A percentile compares a stretch with the other conserved stretches of the same genome.
Conservation (phyloP, 1,140 invertebrate species). For the Lanistes nyassanus region DNA sequence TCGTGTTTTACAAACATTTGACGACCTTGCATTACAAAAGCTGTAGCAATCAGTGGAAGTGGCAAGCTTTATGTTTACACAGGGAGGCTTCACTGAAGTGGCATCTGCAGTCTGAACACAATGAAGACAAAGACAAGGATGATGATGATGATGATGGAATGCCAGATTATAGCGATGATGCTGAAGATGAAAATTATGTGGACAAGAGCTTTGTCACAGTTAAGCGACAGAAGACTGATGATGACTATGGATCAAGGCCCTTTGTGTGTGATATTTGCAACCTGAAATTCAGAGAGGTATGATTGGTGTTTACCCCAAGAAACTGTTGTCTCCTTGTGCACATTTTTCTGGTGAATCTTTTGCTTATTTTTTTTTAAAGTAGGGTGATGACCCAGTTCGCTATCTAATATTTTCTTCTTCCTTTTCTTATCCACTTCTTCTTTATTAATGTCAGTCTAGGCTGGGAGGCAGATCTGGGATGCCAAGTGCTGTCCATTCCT, state of each 20-base stretch:
- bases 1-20: neutral
- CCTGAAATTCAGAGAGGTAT: conserved; percentile 57
- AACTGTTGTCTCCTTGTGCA: neutral
- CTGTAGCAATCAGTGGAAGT: neutral
- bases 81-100: conserved; percentile 58
- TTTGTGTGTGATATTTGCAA: conserved; percentile 50
- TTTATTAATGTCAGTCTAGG: too few species aligned
- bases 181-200: conserved; percentile 11
- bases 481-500: too few species aligned
- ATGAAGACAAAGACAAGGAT: conserved; percentile 37
- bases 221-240: conserved; percentile 13
- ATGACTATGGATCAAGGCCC: conserved; percentile 38
- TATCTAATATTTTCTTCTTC: too few species aligned
- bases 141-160: conserved; percentile 35
- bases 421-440: too few species aligned
- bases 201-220: neutral
- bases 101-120: conserved; percentile 57
- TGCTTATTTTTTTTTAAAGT: neutral
- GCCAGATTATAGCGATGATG: conserved; percentile 13
- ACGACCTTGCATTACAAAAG: neutral
- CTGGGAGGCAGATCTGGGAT: too few species aligned
- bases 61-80: conserved; percentile 9
- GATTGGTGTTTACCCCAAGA: neutral
- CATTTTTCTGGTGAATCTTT: neutral
- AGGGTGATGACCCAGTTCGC: too few species aligned